Base-by-base conservation (phyloP, 2,797 vertebrate species). In the Anas georgica region DNA sequence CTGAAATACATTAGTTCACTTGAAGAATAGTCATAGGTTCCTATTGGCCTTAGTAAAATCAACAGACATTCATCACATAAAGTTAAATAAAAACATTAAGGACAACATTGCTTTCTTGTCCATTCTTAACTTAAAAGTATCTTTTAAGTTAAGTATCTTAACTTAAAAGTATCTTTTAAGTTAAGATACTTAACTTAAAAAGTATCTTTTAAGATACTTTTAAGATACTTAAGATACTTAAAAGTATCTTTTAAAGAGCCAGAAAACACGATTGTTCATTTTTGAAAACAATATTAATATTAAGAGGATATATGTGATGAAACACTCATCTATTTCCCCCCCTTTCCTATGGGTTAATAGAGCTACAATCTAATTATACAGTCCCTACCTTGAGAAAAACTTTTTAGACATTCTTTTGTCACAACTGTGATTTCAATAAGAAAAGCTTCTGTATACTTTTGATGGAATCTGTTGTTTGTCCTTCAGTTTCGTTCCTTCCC, bases 281-380 rank as follows among this genome's bases (percentile, higher is more conserved):
- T 92, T 90, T 92, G 81, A 92, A 91, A 95, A 69, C 12, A 35
- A 28, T 52, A 5, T 70, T 64, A 17, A 56, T 43, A 7, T 68
- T 67, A 90, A 68, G 22, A 78, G 29, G 13, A 55, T 9, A 31
- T 17, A 50, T 12, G 8, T 41, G 45, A 72, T 31, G 6, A 81
- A 86, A 79, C 64, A 35, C 4, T 66, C n/a, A 45, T 3, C 26
- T 48, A 3, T 3, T 76, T 69, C 11, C 4, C 26, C 13, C 60
- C 68, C 39, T 90, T 96, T 73, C 28, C 69, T 70, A 74, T 52
- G 26, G 33, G 64, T 93, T 85, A 86, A 76, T 88, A 95, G 86
- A 93, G 58, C 22, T 86, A 62, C 89, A 94, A 93, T 92, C 28
- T 95, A 92, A 94, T 95, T 96, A 95, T 52, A 72, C 29, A 92